A percentile compares a stretch with the other conserved stretches of the same genome.
These are phyloP conservation scores for Gisinianus flammeolus DNA, from an alignment of 2,888 invertebrate genomes.

Conservation along the genomic window DNA sequence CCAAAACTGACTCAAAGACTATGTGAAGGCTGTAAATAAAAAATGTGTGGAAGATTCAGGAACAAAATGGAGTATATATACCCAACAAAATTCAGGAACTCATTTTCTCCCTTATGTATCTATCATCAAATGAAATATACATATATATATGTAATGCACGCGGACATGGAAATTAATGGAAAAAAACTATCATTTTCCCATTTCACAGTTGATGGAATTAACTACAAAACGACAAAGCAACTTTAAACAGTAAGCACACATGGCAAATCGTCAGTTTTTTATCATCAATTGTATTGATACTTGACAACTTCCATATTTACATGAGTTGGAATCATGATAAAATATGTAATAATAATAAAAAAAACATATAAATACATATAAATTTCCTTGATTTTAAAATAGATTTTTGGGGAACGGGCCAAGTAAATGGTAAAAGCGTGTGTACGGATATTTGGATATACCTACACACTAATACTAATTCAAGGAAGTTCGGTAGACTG, in stretches of 20 bases:
- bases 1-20: background rate
- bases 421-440: background rate
- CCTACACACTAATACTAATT: background rate
- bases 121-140: too few relatives aligned
- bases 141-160: too few relatives aligned
- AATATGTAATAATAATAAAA: background rate
- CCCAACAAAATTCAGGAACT: conserved; percentile 6
- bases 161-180: too few relatives aligned
- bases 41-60: background rate
- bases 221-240: too few relatives aligned
- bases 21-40: background rate
- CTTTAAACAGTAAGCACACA: too few relatives aligned
- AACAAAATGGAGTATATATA: background rate
- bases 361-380: background rate
- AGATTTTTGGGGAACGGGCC: conserved; percentile 28
- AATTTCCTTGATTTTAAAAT: conserved; percentile 28
- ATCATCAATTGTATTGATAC: too few relatives aligned
- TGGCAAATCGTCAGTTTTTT: too few relatives aligned
- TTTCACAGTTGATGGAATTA: too few relatives aligned
- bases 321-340: background rate
- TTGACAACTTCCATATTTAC: too few relatives aligned
- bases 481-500: conserved; percentile 1
- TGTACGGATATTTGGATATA: background rate
- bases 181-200: too few relatives aligned
- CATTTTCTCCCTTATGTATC: background rate